These are phyloP conservation scores for Lutjanus argentimaculatus DNA, from an alignment of 2,797 vertebrate genomes.

Conservation along the genomic window DNA sequence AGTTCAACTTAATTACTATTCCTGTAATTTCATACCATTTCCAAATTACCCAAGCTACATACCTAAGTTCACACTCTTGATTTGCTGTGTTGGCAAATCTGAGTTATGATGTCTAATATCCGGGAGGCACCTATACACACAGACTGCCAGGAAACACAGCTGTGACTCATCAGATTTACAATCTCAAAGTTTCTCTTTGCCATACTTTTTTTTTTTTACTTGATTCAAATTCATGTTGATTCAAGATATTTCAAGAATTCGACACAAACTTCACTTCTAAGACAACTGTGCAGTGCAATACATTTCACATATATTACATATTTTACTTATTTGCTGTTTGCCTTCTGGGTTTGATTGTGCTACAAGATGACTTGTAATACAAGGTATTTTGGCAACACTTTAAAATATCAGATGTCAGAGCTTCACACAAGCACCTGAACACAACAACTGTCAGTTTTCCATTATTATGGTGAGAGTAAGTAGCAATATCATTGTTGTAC, in stretches of 20 bases:
- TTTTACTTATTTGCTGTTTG: neutral
- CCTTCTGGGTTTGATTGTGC: neutral
- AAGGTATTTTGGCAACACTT: neutral
- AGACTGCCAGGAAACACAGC: slow-evolving; percentile 31
- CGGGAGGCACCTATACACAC: slow-evolving; percentile 24
- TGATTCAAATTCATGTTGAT: slow-evolving; percentile 16
- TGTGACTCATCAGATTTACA: slow-evolving; percentile 45
- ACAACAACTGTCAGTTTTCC: neutral
- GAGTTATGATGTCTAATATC: slow-evolving; percentile 22
- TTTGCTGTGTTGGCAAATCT: slow-evolving; percentile 28
- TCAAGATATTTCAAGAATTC: neutral
- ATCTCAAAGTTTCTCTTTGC: slow-evolving; percentile 18
- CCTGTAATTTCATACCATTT: slow-evolving; percentile 5
- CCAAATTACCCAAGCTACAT: neutral
- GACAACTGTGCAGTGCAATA: neutral
- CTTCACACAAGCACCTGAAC: neutral
- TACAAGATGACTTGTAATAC: neutral
- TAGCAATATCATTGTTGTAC: neutral
- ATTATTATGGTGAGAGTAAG: neutral
- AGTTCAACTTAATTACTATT: neutral
- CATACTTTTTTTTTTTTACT: neutral
- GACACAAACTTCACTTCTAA: neutral
- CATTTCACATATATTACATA: neutral
- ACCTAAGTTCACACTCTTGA: neutral
- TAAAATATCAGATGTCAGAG: neutral